A percentile compares a stretch with the other conserved stretches of the same genome.
Conservation (phyloP, 2,113 vertebrate genomes). For the Dunckerocampus dactyliophorus region DNA sequence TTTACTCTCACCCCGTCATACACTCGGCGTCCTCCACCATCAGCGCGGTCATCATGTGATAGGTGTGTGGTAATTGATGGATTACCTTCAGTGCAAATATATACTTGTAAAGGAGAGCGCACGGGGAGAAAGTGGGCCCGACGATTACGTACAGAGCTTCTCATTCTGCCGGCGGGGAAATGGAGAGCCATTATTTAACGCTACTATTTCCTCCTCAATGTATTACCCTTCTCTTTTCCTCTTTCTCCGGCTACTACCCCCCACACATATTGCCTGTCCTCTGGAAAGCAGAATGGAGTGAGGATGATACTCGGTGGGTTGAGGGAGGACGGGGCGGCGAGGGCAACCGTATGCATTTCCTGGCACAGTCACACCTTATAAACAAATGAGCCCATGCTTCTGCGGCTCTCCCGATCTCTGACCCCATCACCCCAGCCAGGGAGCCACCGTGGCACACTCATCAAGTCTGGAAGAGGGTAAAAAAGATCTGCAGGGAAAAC, state of each 20-base stretch:
- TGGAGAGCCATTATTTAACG: conserved; percentile 78
- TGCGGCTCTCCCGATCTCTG: conserved; percentile 61
- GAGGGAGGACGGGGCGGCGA: conserved; percentile 48
- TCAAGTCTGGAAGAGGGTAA: conserved; percentile 39
- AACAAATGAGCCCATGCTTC: conserved; percentile 72
- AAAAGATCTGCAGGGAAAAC: conserved; percentile 42
- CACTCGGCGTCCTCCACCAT: conserved; percentile 51
- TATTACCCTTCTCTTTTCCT: conserved; percentile 64
- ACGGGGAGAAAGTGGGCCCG: conserved; percentile 38
- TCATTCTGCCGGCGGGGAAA: conserved; percentile 66
- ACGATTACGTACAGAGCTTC: conserved; percentile 64
- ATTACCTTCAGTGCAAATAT: conserved; percentile 78
- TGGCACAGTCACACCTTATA: conserved; percentile 65
- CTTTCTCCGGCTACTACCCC: conserved; percentile 43
- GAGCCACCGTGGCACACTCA: conserved; percentile 41
- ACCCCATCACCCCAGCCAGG: conserved; percentile 65
- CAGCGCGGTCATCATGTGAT: conserved; percentile 76
- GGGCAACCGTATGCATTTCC: conserved; percentile 75
- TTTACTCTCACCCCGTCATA: conserved; percentile 6
- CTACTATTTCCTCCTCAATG: conserved; percentile 76
- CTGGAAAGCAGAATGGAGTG: conserved; percentile 67
- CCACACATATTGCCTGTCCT: conserved; percentile 74
- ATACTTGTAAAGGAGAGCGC: conserved; percentile 69
- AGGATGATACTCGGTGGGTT: conserved; percentile 17
- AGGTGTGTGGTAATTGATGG: conserved; percentile 78